A percentile compares a stretch with the other conserved stretches of the same genome.
Conservation (phyloP, 2,113 vertebrate genomes). For the Lipophrys pholis region DNA sequence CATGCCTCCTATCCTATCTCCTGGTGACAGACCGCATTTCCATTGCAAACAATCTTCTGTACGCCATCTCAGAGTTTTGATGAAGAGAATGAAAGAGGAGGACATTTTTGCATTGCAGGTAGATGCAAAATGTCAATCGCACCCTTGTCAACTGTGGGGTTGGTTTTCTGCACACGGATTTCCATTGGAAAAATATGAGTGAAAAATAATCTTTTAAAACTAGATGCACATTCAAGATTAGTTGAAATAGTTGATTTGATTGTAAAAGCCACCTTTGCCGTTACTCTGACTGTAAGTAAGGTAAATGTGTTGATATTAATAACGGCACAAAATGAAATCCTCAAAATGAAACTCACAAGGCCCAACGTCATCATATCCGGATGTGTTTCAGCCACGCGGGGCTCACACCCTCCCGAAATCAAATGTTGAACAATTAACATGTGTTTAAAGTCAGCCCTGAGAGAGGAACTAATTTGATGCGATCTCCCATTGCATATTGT, state of each 20-base stretch:
- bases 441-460: slow-evolving; percentile 39
- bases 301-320: too few species aligned
- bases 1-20: slow-evolving; percentile 26
- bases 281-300: too few species aligned
- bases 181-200: slow-evolving; percentile 29
- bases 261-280: too few species aligned
- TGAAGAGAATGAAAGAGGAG: slow-evolving; percentile 50
- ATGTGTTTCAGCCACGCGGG: too few species aligned
- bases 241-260: background rate
- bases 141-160: slow-evolving; percentile 28
- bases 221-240: background rate
- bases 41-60: slow-evolving; percentile 53
- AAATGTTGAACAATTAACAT: slow-evolving; percentile 37
- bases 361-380: too few species aligned
- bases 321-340: too few species aligned
- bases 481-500: slow-evolving; percentile 22
- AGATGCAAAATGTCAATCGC: slow-evolving; percentile 52
- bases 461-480: slow-evolving; percentile 31
- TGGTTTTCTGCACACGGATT: slow-evolving; percentile 42
- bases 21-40: slow-evolving; percentile 47
- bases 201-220: background rate
- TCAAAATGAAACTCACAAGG: too few species aligned
- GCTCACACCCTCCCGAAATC: too few species aligned
- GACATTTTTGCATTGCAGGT: slow-evolving; percentile 26
- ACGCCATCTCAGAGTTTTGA: slow-evolving; percentile 49